A percentile compares a stretch with the other conserved stretches of the same genome.
These are phyloP conservation scores for Coturnix japonica DNA, from an alignment of 2,113 vertebrate species.

Conservation along the genomic window DNA sequence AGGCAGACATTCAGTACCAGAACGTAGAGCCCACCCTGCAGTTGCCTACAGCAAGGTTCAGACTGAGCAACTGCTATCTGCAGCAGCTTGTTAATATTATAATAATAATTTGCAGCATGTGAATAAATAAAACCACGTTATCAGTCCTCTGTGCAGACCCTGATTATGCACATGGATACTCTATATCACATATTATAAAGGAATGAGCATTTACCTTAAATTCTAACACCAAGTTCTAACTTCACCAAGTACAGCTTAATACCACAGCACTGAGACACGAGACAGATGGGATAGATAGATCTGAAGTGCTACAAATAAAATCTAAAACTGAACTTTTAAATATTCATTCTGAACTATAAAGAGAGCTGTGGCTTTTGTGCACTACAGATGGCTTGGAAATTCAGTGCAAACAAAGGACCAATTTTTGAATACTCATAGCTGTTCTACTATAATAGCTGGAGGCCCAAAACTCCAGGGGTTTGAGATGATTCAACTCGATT, in stretches of 20 bases:
- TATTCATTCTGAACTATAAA: slow-evolving; percentile 72
- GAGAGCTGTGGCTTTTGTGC: slow-evolving; percentile 62
- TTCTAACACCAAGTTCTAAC: neutral
- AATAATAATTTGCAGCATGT: neutral
- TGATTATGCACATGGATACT: neutral
- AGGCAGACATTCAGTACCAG: neutral
- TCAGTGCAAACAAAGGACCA: slow-evolving; percentile 68
- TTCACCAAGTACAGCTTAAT: neutral
- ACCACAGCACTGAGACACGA: neutral
- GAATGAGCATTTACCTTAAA: neutral
- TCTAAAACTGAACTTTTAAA: slow-evolving; percentile 73
- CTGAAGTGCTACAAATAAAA: slow-evolving; percentile 66
- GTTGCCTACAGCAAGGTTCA: neutral
- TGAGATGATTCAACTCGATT: slow-evolving; percentile 64
- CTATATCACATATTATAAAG: neutral
- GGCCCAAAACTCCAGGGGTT: slow-evolving; percentile 66
- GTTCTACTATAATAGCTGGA: slow-evolving; percentile 60
- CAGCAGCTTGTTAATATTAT: neutral
- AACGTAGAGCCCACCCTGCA: fast-evolving
- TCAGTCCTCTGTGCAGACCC: neutral
- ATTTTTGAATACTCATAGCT: slow-evolving; percentile 67
- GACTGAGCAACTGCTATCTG: neutral
- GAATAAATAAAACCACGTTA: neutral
- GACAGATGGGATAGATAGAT: slow-evolving; percentile 55
- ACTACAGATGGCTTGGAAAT: slow-evolving; percentile 71